Evolutionary conservation across 2,113 vertebrate genomes (phyloP), one percentile per base, ranked within the genome.

Genomic region (Mixornis gularis): DNA sequence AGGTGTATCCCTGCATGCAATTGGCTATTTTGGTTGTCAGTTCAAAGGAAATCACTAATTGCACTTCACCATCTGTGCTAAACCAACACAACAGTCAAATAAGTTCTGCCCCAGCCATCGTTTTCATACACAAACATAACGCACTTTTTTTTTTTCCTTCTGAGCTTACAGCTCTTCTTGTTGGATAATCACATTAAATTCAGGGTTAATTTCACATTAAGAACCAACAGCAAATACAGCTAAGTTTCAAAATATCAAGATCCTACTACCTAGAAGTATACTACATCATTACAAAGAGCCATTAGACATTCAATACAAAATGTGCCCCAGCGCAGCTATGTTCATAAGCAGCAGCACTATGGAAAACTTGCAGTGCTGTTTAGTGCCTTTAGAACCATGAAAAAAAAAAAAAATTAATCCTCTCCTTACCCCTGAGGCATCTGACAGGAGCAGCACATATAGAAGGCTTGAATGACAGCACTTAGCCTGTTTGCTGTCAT

Each of bases 381-480:
- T 63, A 40, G 22, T 60, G 32, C 15, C 41, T 62, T 68, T 25
- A 69, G 41, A 73, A 46, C 7, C 7, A 4, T 10, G 11, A 0
- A 4, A 6, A 24, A 56, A 30, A 9, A 29, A 30, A 24, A 41
- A 92, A 69, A 66, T 43, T 4, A 77, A 96, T 77, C 21, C 73
- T 32, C 90, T 89, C 90, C 98, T 98, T 97, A 99, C 99, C 99
- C 98, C 64, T 98, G 98, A 93, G 99, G 99, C 99, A 99, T 99
- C 98, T 99, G 99, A 96, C 99, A 99, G 85, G 99, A 99, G 87
- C 99, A 99, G 98, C 99, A 99, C 98, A 99, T 98, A 92, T 99
- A 99, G 97, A 99, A 99, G 30, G 98, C 99, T 95, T 99, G 99
- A 96, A 99, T 99, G 94, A 99, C 99, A 85, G 99, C 99, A 77